Evolutionary conservation across 1,140 invertebrate genomes (phyloP).

Genomic region (Antheraea pernyi): DNA sequence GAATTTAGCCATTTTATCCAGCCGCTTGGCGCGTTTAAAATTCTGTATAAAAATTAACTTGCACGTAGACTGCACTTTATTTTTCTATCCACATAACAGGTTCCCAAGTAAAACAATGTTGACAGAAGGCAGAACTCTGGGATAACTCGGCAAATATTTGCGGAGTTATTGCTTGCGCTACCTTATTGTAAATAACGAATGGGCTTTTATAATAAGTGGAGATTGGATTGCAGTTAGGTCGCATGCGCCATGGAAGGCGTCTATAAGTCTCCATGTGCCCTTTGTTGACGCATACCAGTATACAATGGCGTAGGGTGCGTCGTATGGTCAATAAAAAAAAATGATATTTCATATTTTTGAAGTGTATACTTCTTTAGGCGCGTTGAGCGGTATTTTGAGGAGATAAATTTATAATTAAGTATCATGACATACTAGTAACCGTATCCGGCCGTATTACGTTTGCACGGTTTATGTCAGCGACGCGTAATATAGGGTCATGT

Average conservation of each 20-base stretch:
- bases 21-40: no score
- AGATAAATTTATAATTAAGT: no score
- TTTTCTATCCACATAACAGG: no score
- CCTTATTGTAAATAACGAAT: background rate
- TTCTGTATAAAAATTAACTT: no score
- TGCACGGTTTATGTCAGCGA: no score
- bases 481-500: no score
- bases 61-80: background rate
- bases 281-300: slow-evolving; percentile 25
- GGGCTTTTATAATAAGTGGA: slow-evolving; percentile 4
- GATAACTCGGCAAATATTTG: background rate
- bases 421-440: no score
- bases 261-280: slow-evolving; percentile 39
- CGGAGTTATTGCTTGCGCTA: background rate
- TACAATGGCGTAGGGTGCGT: slow-evolving; percentile 8
- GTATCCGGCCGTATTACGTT: no score
- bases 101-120: background rate
- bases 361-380: no score
- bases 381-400: no score
- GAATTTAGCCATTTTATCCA: no score
- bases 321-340: background rate
- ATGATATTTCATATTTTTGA: background rate
- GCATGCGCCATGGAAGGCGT: slow-evolving; percentile 35
- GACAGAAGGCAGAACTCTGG: background rate
- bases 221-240: slow-evolving; percentile 16